Evolutionary conservation across 1,140 invertebrate species (phyloP).

Genomic region (Odontomachus brunneus): DNA sequence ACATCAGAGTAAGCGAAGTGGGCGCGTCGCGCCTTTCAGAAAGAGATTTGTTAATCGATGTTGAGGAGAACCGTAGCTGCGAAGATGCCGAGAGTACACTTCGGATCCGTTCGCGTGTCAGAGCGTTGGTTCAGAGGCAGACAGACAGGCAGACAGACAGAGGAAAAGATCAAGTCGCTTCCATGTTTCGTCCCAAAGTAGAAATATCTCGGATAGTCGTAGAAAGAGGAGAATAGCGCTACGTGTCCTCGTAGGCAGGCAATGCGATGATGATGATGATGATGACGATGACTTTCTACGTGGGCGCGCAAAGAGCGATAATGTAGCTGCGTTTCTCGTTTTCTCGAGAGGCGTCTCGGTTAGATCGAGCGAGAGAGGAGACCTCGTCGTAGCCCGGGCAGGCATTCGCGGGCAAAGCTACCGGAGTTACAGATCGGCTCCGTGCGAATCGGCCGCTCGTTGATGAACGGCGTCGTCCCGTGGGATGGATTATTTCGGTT

Average conservation of each 20-base stretch:
- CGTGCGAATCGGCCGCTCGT: constrained; percentile 9
- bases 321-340: constrained; percentile 5
- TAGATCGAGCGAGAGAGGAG: constrained; percentile 16
- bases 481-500: constrained; percentile 27
- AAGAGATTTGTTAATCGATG: constrained; percentile 54
- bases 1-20: constrained; percentile 45
- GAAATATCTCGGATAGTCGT: background rate
- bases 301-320: constrained; percentile 27
- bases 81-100: constrained; percentile 17
- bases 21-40: background rate
- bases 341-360: constrained; percentile 16
- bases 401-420: constrained; percentile 18
- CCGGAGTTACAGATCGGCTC: constrained; percentile 4
- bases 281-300: background rate
- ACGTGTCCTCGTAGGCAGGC: constrained; percentile 8
- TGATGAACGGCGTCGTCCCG: background rate
- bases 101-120: background rate
- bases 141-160: background rate
- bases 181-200: background rate
- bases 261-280: constrained; percentile 36
- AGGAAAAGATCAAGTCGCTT: constrained; percentile 5
- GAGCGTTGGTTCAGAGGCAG: background rate
- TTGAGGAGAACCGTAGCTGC: constrained; percentile 15
- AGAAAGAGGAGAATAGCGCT: background rate
- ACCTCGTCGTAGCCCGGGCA: background rate